Base-by-base conservation (phyloP, 2,888 invertebrate genomes). In the Plebejus melissa region DNA sequence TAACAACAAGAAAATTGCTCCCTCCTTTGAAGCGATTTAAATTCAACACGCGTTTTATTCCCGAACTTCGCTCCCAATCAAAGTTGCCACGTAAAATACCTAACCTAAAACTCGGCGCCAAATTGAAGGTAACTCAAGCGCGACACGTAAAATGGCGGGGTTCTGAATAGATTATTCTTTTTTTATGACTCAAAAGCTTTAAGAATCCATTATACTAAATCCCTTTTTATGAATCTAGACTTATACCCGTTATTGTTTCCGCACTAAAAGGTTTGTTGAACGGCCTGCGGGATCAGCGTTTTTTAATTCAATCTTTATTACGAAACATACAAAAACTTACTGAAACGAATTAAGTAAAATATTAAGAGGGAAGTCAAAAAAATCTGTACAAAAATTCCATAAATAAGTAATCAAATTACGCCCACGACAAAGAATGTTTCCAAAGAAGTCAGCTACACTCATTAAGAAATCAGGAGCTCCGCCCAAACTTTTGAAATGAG, bases 1-100 rank as follows among this genome's bases (percentile, higher is more conserved):
- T 82, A 80, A 78, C 82, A 80, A 78, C 76, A 82, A 82, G 82
- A 85, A 80, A 80, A 79, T 83, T 76, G 76, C 75, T 76, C 78
- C 76, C 76, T 76, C 78, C 76, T 75, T 81, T 82, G 83, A 79
- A 80, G 79, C 76, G 82, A 83, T 88, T 87, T 85, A 83, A 82
- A 89, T 89, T 88, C 89, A 77, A 70, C 76, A 76, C 80, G 85
- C 86, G 87, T 86, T 81, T 82, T 82, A 82, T 81, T 80, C 77
- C 79, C 79, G 78, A 81, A 80, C 81, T 81, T 80, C 81, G 80
- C 80, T 78, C 79, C 83, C 83, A 87, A 87, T 89, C 86, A 85
- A 85, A 87, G 83, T 84, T 85, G 82, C 81, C 78, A 79, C 78
- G 81, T 79, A 82, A 84, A 83, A 81, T 79, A 22, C 22, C 22